phyloP scores from a whole-genome alignment of 2,797 vertebrate genomes.

The Acanthiza pusilla region DNA sequence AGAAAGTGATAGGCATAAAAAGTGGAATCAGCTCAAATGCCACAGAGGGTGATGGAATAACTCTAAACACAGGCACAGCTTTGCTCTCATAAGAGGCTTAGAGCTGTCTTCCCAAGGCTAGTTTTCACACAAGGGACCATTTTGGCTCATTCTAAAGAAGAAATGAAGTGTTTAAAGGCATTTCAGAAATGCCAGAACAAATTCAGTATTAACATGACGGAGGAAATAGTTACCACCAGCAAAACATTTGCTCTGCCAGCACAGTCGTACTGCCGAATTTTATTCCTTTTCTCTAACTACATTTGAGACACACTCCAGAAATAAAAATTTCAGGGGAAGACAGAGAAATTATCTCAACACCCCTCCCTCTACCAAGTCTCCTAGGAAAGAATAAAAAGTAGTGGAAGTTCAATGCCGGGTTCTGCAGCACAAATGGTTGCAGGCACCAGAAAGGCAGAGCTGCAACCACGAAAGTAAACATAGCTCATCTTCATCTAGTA shows the following conservation, averaged over 20 bases:
- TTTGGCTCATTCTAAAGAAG: neutral
- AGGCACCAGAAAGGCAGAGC: neutral
- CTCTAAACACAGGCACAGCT: neutral
- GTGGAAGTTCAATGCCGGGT: neutral
- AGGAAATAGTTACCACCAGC: neutral
- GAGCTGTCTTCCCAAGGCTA: neutral
- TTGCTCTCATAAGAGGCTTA: neutral
- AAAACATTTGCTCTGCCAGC: neutral
- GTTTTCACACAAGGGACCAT: neutral
- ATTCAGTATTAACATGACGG: neutral
- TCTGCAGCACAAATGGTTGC: neutral
- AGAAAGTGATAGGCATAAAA: conserved; percentile 37
- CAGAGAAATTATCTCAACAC: neutral
- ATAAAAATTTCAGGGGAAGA: neutral
- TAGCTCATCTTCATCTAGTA: neutral
- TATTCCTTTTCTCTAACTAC: neutral
- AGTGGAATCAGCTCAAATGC: conserved; percentile 6
- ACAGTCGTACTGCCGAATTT: neutral
- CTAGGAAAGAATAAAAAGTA: neutral
- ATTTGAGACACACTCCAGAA: neutral
- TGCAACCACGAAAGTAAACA: neutral
- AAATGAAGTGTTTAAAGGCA: neutral
- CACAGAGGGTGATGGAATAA: conserved; percentile 20
- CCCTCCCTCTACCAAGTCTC: neutral
- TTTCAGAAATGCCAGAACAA: conserved; percentile 15